These are phyloP conservation scores for Apostichopus leukothele DNA, from an alignment of 53 echinoderm and acorn worm species.

Conservation along the genomic window DNA sequence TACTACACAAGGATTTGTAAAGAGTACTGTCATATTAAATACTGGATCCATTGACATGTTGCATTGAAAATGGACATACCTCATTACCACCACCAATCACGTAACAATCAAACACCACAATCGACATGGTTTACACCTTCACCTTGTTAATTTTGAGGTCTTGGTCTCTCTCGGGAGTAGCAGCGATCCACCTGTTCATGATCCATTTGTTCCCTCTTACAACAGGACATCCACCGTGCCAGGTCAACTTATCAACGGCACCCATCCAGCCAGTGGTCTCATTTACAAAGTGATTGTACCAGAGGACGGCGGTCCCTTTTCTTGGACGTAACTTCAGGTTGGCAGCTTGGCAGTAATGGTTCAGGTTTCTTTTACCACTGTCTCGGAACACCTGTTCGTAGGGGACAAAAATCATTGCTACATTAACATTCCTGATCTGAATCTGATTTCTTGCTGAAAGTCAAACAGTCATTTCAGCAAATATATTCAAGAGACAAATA, in stretches of 20 bases:
- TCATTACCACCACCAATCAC: no score
- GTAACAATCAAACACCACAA: no score
- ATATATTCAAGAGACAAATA: no score
- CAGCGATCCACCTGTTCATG: slow-evolving; percentile 91
- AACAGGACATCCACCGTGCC: slow-evolving; percentile 97
- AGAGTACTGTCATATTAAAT: no score
- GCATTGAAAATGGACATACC: no score
- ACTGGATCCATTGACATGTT: no score
- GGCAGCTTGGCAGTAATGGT: slow-evolving; percentile 67
- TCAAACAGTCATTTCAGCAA: no score
- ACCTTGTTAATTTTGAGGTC: slow-evolving; percentile 53
- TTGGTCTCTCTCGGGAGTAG: slow-evolving; percentile 60
- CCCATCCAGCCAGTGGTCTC: slow-evolving; percentile 91
- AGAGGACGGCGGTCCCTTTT: slow-evolving; percentile 81
- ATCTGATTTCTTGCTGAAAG: no score
- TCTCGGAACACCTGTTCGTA: slow-evolving; percentile 61
- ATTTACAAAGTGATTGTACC: slow-evolving; percentile 95
- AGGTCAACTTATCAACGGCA: slow-evolving; percentile 75
- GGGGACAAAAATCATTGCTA: no score
- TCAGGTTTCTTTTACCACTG: slow-evolving; percentile 79
- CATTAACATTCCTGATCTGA: no score
- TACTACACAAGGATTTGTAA: no score
- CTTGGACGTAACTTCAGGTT: slow-evolving; percentile 75
- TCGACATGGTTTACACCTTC: no score
- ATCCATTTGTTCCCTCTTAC: slow-evolving; percentile 93